Base-by-base conservation (phyloP, 2,888 invertebrate genomes). In the Conops quadrifasciatus region DNA sequence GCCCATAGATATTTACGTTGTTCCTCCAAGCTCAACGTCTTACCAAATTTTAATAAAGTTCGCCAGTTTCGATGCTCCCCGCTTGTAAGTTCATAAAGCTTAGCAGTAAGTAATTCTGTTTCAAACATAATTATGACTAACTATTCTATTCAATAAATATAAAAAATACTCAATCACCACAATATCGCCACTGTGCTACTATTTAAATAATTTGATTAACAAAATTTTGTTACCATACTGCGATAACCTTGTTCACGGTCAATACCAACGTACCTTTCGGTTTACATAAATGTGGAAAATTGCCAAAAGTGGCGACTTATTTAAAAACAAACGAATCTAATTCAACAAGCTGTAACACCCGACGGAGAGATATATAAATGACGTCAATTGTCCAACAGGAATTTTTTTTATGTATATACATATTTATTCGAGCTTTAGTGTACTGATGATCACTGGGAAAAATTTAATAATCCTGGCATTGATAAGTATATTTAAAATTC, bases 1-100 rank as follows among this genome's bases (percentile, higher is more conserved):
- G 92, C 90, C 94, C 94, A 94, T 21, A 93, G 83, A 66, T 93
- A 79, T 80, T 88, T 89, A 43, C 88, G 88, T 72, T 80, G 82
- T 3, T 82, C 76, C 24, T 82, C 77, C 47, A 80, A 67, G n/a
- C 83, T 78, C 59, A 84, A 70, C 0, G 74, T 74, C 13, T 80
- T 74, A 2, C 82, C 81, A 15, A 84, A 56, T 21, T 76, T 64
- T 1, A 86, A 71, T 49, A 90, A 86, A 60, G 87, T 86, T 70
- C 81, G 84, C 90, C 90, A 90, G 67, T 83, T 79, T 21, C 75
- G 78, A 13, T 75, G 75, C 13, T 72, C 72, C 19, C 63, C 66
- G 2, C 59, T 66, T 13, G 74, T 81, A 72, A 83, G 73, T 53
- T 71, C 71, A 76, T 81, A 80, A 28, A 82, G 30, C 16, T 64